phyloP scores from a whole-genome alignment of 2,888 invertebrate species.

The Agonopterix arenella region DNA sequence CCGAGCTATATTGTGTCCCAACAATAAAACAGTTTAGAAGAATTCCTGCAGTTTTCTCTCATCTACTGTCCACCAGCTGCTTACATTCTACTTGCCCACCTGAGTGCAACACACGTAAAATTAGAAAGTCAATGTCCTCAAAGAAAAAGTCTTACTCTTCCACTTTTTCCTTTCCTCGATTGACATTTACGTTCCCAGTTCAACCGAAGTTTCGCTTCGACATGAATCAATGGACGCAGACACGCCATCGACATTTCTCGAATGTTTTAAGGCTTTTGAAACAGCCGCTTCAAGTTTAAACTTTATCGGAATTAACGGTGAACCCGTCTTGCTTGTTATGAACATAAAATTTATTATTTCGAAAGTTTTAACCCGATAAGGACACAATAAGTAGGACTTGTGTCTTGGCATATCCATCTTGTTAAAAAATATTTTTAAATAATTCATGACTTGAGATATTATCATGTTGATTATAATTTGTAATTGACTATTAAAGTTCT shows the following conservation, averaged over 20 bases:
- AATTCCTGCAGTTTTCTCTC: too few relatives aligned
- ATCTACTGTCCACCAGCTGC: too few relatives aligned
- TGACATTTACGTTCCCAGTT: not conserved
- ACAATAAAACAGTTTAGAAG: too few relatives aligned
- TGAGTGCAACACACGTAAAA: too few relatives aligned
- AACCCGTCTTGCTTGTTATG: constrained; percentile 41
- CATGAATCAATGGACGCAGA: constrained; percentile 22
- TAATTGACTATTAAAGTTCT: too few relatives aligned
- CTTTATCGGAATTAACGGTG: constrained; percentile 48
- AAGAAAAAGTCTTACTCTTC: not conserved
- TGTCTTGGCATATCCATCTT: not conserved
- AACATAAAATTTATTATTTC: constrained; percentile 47
- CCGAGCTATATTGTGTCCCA: too few relatives aligned
- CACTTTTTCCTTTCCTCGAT: not conserved
- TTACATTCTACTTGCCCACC: too few relatives aligned
- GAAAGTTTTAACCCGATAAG: constrained; percentile 47
- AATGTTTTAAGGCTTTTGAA: constrained; percentile 49
- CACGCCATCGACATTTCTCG: constrained; percentile 39
- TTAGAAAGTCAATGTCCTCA: too few relatives aligned
- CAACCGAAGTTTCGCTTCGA: not conserved
- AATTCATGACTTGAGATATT: not conserved
- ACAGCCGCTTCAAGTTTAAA: constrained; percentile 43
- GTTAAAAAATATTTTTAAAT: too few relatives aligned
- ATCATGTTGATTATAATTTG: constrained; percentile 2
- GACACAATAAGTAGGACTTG: constrained; percentile 28